Conservation (phyloP, 2,888 invertebrate genomes). For the Tyria jacobaeae region DNA sequence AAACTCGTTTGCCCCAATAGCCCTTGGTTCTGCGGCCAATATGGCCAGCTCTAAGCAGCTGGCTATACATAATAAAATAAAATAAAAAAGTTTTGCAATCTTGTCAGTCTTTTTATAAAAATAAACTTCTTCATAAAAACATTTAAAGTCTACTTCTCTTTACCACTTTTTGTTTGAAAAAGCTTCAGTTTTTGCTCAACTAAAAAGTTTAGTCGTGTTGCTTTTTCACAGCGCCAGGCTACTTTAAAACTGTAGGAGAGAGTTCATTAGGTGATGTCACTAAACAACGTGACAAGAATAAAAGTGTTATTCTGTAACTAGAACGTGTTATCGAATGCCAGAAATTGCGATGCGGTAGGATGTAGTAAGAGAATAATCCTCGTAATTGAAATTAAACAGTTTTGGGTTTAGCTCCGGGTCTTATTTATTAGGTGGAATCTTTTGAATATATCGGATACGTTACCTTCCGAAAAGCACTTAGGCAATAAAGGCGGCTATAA, state of each 20-base stretch:
- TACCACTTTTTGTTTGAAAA: not conserved
- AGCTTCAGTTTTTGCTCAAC: conserved; percentile 7
- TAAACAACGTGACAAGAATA: conserved; percentile 57
- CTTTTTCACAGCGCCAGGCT: conserved; percentile 36
- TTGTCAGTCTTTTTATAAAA: not conserved
- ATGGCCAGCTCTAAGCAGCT: no score
- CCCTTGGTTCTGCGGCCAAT: no score
- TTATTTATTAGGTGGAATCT: conserved; percentile 1
- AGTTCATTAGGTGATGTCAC: conserved; percentile 60
- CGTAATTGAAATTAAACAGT: conserved; percentile 5
- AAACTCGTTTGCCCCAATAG: no score
- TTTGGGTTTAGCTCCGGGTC: not conserved
- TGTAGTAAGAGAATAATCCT: not conserved
- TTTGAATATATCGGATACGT: not conserved
- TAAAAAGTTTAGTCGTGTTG: conserved; percentile 52
- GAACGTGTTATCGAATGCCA: not conserved
- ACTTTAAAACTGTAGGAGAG: conserved; percentile 55
- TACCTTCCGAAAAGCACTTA: not conserved
- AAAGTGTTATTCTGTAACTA: conserved; percentile 20
- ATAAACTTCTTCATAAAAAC: not conserved
- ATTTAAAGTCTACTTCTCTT: not conserved
- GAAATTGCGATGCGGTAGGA: not conserved
- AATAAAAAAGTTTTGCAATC: not conserved
- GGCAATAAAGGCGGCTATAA: not conserved
- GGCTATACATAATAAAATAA: not conserved